Evolutionary conservation across 2,797 vertebrate genomes (phyloP).

Genomic region (Epinephelus awoara): DNA sequence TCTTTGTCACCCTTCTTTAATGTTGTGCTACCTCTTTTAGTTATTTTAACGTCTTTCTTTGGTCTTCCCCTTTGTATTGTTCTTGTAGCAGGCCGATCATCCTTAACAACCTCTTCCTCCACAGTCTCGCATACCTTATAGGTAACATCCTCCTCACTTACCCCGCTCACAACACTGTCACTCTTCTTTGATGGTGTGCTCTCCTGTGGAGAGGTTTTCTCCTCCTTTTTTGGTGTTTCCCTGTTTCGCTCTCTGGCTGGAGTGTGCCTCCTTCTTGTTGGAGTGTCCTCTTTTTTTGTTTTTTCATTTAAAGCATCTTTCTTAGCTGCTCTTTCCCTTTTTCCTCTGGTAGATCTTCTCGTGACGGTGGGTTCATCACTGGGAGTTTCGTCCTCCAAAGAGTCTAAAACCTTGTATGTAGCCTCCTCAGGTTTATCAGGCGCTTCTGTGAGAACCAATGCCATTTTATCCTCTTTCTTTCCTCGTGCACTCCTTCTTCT

Average conservation of each 20-base stretch:
- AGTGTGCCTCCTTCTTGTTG: constrained; percentile 14
- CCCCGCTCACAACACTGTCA: neutral
- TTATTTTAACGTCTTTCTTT: constrained; percentile 31
- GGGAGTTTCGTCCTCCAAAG: constrained; percentile 44
- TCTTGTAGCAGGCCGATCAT: neutral
- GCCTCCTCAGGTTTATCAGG: constrained; percentile 28
- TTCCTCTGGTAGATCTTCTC: constrained; percentile 51
- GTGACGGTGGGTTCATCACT: neutral
- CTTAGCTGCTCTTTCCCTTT: constrained; percentile 19
- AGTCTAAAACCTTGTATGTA: constrained; percentile 58
- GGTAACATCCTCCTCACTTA: neutral
- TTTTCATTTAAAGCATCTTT: neutral
- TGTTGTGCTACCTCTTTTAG: neutral
- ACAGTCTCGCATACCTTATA: constrained; percentile 33
- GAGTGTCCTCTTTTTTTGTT: neutral
- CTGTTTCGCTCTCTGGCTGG: constrained; percentile 22
- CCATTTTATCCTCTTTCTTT: constrained; percentile 36
- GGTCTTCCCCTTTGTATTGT: constrained; percentile 52
- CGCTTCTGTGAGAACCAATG: neutral
- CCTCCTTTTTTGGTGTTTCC: constrained; percentile 14
- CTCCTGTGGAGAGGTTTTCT: neutral
- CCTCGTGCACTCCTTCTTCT: constrained; percentile 45
- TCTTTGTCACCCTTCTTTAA: constrained; percentile 1
- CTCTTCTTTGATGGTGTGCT: neutral
- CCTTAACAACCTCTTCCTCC: constrained; percentile 13